Evolutionary conservation across 2,113 vertebrate species (phyloP).

Genomic region (Ursus arctos): DNA sequence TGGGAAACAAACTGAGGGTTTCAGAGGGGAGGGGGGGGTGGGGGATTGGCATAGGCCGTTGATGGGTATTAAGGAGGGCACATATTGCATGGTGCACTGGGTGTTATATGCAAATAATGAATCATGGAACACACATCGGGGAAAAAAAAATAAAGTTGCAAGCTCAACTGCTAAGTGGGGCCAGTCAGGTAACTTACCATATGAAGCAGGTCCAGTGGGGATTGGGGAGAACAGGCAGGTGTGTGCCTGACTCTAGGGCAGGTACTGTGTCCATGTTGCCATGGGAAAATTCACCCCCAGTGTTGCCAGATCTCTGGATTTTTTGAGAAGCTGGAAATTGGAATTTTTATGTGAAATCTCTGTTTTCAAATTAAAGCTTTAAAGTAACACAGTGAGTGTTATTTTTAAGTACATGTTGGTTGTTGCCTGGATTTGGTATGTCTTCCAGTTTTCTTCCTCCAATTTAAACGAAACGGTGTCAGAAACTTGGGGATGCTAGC

Average conservation of each 20-base stretch:
- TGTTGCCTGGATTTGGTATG: not conserved
- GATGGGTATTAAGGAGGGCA: too few species aligned
- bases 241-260: not conserved
- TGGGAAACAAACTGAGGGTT: too few species aligned
- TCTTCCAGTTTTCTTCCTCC: not conserved
- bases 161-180: not conserved
- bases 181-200: not conserved
- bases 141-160: not conserved
- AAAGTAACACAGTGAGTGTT: not conserved
- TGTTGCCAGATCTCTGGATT: not conserved
- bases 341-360: constrained; percentile 22
- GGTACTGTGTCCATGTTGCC: not conserved
- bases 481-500: not conserved
- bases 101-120: too few species aligned
- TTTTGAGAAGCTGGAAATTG: constrained; percentile 23
- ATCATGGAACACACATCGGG: too few species aligned
- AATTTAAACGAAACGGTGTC: constrained; percentile 36
- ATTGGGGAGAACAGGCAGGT: not conserved
- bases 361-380: constrained; percentile 41
- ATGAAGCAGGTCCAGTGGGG: not conserved
- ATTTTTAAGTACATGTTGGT: not conserved
- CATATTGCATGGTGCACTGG: too few species aligned
- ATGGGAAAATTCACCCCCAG: not conserved
- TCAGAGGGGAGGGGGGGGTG: too few species aligned
- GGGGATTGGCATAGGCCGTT: too few species aligned